A percentile compares a stretch with the other conserved stretches of the same genome.
These are phyloP conservation scores for Galerucella nymphaeae DNA, from an alignment of 2,888 invertebrate genomes.

Conservation along the genomic window DNA sequence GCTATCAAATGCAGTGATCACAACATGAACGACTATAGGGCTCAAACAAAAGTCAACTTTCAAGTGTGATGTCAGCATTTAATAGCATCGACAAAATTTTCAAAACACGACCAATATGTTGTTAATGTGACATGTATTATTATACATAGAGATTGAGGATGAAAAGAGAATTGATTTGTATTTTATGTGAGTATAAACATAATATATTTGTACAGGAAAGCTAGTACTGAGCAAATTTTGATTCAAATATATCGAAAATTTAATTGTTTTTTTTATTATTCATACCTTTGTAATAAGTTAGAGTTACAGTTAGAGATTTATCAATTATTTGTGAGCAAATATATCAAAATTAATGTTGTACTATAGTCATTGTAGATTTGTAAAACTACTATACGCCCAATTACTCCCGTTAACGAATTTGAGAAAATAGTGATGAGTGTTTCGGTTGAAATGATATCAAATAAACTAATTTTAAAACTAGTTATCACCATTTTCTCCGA, in stretches of 20 bases:
- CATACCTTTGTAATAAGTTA: not conserved
- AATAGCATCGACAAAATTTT: conserved; percentile 24
- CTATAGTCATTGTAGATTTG: conserved; percentile 32
- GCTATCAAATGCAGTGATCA: conserved; percentile 43
- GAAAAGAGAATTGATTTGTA: too few relatives aligned
- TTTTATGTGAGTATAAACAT: not conserved
- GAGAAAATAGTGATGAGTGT: conserved; percentile 12
- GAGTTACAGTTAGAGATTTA: not conserved
- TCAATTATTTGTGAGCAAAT: conserved; percentile 44
- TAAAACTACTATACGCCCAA: conserved; percentile 35
- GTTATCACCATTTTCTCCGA: conserved; percentile 25
- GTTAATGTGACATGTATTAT: conserved; percentile 1
- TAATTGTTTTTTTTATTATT: too few relatives aligned
- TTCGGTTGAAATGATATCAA: not conserved
- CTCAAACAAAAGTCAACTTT: conserved; percentile 51
- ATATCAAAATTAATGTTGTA: conserved; percentile 34
- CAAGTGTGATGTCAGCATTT: conserved; percentile 33
- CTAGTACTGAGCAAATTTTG: too few relatives aligned
- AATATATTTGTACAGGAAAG: not conserved
- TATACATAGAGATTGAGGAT: not conserved
- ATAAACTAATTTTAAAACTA: not conserved
- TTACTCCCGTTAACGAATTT: conserved; percentile 7
- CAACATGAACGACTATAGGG: conserved; percentile 53
- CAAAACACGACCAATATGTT: not conserved
- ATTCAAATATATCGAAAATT: too few relatives aligned